phyloP scores from a whole-genome alignment of 1,140 invertebrate genomes.

The Drosophila simulans region DNA sequence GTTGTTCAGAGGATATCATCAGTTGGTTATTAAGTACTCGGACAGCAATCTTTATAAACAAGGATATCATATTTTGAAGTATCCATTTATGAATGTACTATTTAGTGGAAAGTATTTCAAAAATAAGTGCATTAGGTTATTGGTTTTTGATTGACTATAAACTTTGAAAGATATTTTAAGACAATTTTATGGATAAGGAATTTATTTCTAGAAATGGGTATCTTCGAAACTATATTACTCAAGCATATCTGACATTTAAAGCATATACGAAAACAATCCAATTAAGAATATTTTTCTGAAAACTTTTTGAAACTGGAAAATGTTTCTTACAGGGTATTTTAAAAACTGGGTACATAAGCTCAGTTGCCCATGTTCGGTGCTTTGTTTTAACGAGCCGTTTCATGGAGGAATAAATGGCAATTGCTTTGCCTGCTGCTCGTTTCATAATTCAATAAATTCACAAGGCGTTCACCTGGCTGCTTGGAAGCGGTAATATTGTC shows the following conservation, averaged over 20 bases:
- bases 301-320: too few species aligned
- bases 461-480: constrained; percentile 48
- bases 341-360: not conserved
- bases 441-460: constrained; percentile 59
- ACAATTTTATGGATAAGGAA: not conserved
- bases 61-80: not conserved
- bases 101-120: not conserved
- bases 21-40: constrained; percentile 12
- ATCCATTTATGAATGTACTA: too few species aligned
- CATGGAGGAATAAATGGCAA: constrained; percentile 49
- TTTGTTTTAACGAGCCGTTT: constrained; percentile 41
- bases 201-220: too few species aligned
- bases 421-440: constrained; percentile 31
- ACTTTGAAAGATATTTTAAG: not conserved
- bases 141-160: too few species aligned
- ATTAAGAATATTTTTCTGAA: too few species aligned
- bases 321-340: constrained; percentile 16
- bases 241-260: too few species aligned
- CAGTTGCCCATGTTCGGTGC: not conserved
- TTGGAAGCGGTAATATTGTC: constrained; percentile 58
- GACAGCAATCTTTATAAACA: not conserved
- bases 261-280: too few species aligned
- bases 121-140: not conserved
- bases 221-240: too few species aligned
- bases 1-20: constrained; percentile 7